phyloP scores from a whole-genome alignment of 2,888 invertebrate genomes.

The Dryomyza anilis region DNA sequence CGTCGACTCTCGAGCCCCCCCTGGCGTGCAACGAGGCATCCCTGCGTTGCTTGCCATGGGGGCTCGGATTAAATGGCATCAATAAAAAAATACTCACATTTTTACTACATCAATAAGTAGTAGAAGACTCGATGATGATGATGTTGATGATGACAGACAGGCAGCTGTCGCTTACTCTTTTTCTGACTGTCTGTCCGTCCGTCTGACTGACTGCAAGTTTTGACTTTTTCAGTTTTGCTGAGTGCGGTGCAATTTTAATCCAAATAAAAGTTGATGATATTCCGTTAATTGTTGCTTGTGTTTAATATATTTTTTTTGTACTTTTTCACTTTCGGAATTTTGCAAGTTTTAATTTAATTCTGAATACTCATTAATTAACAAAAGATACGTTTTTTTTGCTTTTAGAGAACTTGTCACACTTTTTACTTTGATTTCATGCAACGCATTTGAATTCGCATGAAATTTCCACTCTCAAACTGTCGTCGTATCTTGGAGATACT shows the following conservation, averaged over 20 bases:
- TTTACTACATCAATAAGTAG: no score
- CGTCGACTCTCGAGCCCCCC: no score
- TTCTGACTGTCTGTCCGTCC: background rate
- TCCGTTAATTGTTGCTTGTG: background rate
- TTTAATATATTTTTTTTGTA: background rate
- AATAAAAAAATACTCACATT: no score
- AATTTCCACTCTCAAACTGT: no score
- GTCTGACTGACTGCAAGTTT: background rate
- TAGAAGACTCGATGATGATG: no score
- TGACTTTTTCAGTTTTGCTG: background rate
- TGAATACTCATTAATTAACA: background rate
- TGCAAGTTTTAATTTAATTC: background rate
- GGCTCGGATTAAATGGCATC: no score
- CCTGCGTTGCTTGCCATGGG: no score
- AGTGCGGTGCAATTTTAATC: conserved; percentile 4
- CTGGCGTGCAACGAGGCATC: no score
- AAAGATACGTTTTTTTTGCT: background rate
- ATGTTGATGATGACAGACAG: no score
- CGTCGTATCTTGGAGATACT: background rate
- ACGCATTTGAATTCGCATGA: no score
- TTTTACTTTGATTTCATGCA: no score
- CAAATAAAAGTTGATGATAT: background rate
- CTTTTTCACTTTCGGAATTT: background rate
- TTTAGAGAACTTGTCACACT: no score
- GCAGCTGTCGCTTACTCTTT: background rate